Base-by-base conservation (phyloP, 2,797 vertebrate genomes). In the Pipistrellus pipistrellus region DNA sequence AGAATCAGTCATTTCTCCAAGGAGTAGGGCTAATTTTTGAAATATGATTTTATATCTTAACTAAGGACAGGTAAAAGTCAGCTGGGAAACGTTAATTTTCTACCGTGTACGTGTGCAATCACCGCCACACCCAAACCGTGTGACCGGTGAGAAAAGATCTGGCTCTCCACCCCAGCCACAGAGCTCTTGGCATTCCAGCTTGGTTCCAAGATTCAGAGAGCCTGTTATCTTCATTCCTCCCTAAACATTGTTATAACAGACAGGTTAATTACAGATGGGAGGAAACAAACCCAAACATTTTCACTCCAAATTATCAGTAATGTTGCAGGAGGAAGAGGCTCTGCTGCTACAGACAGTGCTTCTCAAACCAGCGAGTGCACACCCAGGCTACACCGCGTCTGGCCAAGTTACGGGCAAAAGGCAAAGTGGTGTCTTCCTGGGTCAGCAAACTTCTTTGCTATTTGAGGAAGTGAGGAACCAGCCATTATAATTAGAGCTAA, bases 221-320 rank as follows among this genome's bases (percentile, higher is more conserved):
- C 57, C 90, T 71, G 38, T 95, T 86, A 84, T 88, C 93, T 88
- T 96, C 86, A 83, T 86, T 86, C 68, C 86, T 94, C 44, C 93
- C 64, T 94, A 95, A 93, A 92, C 68, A 93, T 89, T 85, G 30
- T 88, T 90, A 83, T 41, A 88, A 95, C 85, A 95, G 91, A 85
- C 77, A 88, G 90, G 93, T 81, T 96, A 91, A 96, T 88, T 93
- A 90, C 71, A 95, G 78, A 66, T 10, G 51, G 91, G 41, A 90
- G 57, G 77, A 92, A 91, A 73, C 86, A 85, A 92, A 96, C 81
- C 75, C 25, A 87, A 93, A 91, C 92, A 96, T 94, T 97, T 96
- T 76, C 48, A 53, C 41, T 93, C 44, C 73, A 92, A 93, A 81
- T 91, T 57, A 55, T 77, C 38, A 41, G 92, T 73, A 68, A 48